Conservation (phyloP, 1,140 invertebrate genomes). For the Euglossa dilemma region DNA sequence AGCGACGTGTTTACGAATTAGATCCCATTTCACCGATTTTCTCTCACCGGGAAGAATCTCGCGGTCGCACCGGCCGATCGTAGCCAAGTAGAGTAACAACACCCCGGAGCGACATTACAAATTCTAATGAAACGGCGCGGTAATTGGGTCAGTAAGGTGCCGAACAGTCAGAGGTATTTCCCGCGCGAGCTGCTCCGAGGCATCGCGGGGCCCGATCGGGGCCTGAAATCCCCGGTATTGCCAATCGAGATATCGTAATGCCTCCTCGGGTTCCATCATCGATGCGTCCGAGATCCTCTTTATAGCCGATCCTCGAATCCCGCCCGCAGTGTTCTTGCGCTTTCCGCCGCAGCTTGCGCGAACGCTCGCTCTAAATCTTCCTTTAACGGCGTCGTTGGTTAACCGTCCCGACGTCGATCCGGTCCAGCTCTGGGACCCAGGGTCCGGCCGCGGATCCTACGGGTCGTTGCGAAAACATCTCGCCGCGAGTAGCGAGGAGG, state of each 20-base stretch:
- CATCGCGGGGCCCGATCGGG: background rate
- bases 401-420: constrained; percentile 36
- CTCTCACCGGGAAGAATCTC: background rate
- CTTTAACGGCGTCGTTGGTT: constrained; percentile 65
- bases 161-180: constrained; percentile 17
- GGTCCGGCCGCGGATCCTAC: background rate
- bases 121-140: background rate
- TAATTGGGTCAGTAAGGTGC: constrained; percentile 21
- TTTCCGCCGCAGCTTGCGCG: constrained; percentile 39
- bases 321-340: constrained; percentile 48
- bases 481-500: background rate
- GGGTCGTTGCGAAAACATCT: constrained; percentile 33
- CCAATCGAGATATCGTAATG: constrained; percentile 59
- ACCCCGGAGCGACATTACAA: background rate
- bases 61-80: background rate
- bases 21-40: background rate
- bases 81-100: constrained; percentile 1
- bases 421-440: background rate
- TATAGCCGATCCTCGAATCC: constrained; percentile 60
- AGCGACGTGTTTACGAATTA: background rate
- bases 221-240: constrained; percentile 42
- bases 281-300: constrained; percentile 50
- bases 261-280: constrained; percentile 38
- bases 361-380: constrained; percentile 68
- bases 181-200: constrained; percentile 7